phyloP scores from a whole-genome alignment of 2,797 vertebrate genomes.

The Caiman crocodilus region DNA sequence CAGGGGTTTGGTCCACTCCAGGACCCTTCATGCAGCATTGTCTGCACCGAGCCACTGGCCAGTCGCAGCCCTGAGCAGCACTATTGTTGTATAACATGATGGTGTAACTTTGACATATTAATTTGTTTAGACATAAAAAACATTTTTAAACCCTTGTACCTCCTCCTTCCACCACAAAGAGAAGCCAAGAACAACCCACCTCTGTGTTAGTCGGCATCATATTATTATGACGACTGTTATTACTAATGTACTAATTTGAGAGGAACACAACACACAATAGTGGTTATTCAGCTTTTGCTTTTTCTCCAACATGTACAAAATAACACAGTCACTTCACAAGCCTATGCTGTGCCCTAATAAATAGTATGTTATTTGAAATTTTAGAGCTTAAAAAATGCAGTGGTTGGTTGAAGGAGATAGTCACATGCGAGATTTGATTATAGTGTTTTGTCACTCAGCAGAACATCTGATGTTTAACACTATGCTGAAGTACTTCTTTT shows the following conservation, averaged over 20 bases:
- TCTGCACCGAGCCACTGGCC: accelerated
- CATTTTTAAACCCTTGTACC: neutral
- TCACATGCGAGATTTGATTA: conserved; percentile 61
- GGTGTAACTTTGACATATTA: neutral
- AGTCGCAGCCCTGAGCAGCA: neutral
- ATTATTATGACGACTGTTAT: neutral
- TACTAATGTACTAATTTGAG: neutral
- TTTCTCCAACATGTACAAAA: neutral
- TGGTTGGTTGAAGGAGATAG: conserved; percentile 39
- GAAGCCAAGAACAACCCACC: neutral
- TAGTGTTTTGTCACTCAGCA: conserved; percentile 62
- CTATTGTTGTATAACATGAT: neutral
- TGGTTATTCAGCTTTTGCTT: conserved; percentile 15
- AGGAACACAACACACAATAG: neutral
- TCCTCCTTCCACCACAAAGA: neutral
- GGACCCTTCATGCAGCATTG: neutral
- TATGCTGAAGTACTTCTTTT: conserved; percentile 59
- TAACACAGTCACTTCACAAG: conserved; percentile 19
- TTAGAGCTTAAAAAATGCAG: neutral
- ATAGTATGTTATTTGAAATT: neutral
- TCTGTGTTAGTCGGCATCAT: neutral
- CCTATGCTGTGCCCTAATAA: conserved; percentile 8
- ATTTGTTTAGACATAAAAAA: neutral
- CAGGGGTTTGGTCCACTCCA: too few species aligned
- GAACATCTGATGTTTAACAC: conserved; percentile 58